Evolutionary conservation across 2,888 invertebrate genomes (phyloP).

Genomic region (Rhingia campestris): DNA sequence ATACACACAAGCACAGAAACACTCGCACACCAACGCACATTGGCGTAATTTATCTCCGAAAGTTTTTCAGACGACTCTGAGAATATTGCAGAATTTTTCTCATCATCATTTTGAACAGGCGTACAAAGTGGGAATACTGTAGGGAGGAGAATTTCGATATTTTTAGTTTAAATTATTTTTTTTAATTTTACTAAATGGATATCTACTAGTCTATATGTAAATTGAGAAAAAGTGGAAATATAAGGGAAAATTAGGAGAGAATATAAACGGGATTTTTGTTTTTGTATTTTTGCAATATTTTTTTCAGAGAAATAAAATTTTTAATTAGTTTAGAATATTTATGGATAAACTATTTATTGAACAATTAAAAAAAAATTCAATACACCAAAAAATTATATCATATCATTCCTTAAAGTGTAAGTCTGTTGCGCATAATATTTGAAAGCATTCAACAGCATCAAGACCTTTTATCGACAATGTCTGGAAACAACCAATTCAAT

Average conservation of each 20-base stretch:
- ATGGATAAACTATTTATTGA: too few species aligned
- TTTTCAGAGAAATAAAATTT: neutral
- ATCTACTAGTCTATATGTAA: conserved; percentile 4
- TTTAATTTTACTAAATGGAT: conserved; percentile 24
- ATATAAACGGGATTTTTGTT: neutral
- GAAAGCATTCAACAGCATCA: too few species aligned
- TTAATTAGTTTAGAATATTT: too few species aligned
- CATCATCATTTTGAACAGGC: conserved; percentile 60
- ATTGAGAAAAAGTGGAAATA: conserved; percentile 4
- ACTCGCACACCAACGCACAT: conserved; percentile 31
- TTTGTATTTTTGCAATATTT: neutral
- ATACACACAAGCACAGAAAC: neutral
- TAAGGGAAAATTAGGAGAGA: neutral
- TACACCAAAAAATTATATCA: too few species aligned
- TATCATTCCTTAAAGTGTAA: too few species aligned
- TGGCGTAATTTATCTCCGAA: conserved; percentile 42
- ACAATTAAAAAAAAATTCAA: too few species aligned
- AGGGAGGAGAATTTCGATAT: conserved; percentile 54
- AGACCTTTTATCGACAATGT: too few species aligned
- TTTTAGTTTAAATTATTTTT: conserved; percentile 51
- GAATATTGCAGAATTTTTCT: conserved; percentile 66
- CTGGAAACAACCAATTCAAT: too few species aligned
- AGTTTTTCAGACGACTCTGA: conserved; percentile 39
- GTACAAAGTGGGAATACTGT: conserved; percentile 52
- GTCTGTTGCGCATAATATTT: too few species aligned